A percentile compares a stretch with the other conserved stretches of the same genome.
phyloP scores from a whole-genome alignment of 2,797 vertebrate genomes.

The Poeciliopsis gracilis region DNA sequence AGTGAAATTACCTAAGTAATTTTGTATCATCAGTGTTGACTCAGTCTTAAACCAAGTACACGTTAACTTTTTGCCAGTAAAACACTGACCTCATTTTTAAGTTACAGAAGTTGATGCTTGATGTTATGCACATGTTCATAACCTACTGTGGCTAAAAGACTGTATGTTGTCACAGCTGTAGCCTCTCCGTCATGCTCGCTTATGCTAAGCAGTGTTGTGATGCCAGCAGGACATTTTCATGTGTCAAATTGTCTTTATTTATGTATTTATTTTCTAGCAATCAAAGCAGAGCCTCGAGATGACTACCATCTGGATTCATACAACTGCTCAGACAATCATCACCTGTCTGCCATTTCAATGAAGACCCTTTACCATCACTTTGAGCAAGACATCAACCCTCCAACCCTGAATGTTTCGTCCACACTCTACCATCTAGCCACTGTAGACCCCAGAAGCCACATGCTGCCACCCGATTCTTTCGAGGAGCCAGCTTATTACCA shows the following conservation, averaged over 20 bases:
- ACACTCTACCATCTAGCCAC: conserved; percentile 81
- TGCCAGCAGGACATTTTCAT: not conserved
- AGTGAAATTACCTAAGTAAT: not conserved
- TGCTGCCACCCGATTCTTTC: conserved; percentile 74
- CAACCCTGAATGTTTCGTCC: conserved; percentile 56
- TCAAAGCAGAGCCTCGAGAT: conserved; percentile 94
- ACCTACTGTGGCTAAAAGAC: not conserved
- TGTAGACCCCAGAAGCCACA: conserved; percentile 79
- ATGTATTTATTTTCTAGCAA: conserved; percentile 78
- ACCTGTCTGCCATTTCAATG: conserved; percentile 79
- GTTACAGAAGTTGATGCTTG: not conserved
- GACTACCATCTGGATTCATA: conserved; percentile 87
- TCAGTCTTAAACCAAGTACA: not conserved
- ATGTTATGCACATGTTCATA: not conserved
- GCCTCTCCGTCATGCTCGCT: not conserved
- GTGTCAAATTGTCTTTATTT: conserved; percentile 49
- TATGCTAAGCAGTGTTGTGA: not conserved
- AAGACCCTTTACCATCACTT: conserved; percentile 84
- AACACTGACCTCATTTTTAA: not conserved
- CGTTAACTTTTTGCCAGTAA: not conserved
- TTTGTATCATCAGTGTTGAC: not conserved
- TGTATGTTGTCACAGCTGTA: not conserved
- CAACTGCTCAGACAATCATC: conserved; percentile 79
- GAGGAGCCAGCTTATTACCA: conserved; percentile 86
- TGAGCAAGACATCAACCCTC: conserved; percentile 71